A percentile compares a stretch with the other conserved stretches of the same genome.
These are phyloP conservation scores for Pimpla rufipes DNA, from an alignment of 2,888 invertebrate species.

Conservation along the genomic window DNA sequence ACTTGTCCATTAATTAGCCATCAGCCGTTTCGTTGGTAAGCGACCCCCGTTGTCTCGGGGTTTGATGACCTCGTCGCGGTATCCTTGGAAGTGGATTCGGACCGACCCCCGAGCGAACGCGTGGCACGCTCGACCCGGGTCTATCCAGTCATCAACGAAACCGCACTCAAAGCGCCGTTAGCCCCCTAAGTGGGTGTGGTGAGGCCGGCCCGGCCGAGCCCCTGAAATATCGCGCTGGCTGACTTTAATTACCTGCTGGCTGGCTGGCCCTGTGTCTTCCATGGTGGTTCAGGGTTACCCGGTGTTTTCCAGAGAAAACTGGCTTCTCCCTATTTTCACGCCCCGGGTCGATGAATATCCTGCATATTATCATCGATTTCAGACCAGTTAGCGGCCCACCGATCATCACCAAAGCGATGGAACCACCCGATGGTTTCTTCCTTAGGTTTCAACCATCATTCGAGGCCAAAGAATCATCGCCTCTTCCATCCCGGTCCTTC, in stretches of 20 bases:
- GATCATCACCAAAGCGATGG: constrained; percentile 21
- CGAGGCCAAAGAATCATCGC: constrained; percentile 28
- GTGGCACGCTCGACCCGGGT: constrained; percentile 35
- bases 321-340: constrained; percentile 65
- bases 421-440: constrained; percentile 21
- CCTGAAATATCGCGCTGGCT: constrained; percentile 54
- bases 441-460: constrained; percentile 35
- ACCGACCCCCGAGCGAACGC: constrained; percentile 23
- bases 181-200: constrained; percentile 52
- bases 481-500: constrained; percentile 26
- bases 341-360: constrained; percentile 63
- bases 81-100: constrained; percentile 8
- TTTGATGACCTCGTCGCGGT: constrained; percentile 56
- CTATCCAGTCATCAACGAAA: constrained; percentile 53
- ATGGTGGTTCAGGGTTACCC: constrained; percentile 4
- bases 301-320: constrained; percentile 31
- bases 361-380: constrained; percentile 45
- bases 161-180: constrained; percentile 26
- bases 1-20: too few species aligned
- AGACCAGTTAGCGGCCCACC: constrained; percentile 21
- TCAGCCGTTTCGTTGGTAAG: too few species aligned
- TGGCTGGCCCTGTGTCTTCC: too few species aligned
- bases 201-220: constrained; percentile 45
- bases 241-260: constrained; percentile 61
- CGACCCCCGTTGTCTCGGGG: constrained; percentile 1